A percentile compares a stretch with the other conserved stretches of the same genome.
Evolutionary conservation across 2,888 invertebrate genomes (phyloP).

Genomic region (Yponomeuta sedellus): DNA sequence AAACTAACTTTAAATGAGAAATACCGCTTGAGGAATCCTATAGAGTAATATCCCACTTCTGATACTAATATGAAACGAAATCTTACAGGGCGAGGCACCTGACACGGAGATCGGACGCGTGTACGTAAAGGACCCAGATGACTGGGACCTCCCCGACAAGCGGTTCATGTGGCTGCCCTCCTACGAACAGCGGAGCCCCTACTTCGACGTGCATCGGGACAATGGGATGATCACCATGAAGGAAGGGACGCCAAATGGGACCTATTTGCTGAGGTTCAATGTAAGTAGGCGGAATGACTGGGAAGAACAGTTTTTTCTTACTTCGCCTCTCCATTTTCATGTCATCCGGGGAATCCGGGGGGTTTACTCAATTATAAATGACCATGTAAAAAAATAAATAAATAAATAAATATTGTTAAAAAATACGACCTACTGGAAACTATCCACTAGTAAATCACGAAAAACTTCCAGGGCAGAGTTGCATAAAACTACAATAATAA

Average conservation of each 20-base stretch:
- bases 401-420: no score
- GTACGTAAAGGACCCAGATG: constrained; percentile 95
- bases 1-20: no score
- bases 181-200: constrained; percentile 69
- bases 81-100: constrained; percentile 81
- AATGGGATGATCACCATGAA: constrained; percentile 94
- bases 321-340: no score
- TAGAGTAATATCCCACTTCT: not conserved
- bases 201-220: constrained; percentile 83
- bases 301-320: no score
- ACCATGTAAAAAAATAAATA: no score
- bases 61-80: not conserved
- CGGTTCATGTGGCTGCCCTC: constrained; percentile 83
- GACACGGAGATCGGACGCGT: constrained; percentile 92
- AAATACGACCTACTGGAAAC: no score
- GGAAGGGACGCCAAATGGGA: constrained; percentile 83
- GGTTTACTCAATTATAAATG: no score
- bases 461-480: no score
- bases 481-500: no score
- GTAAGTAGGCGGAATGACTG: constrained; percentile 57
- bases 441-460: no score
- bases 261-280: constrained; percentile 84
- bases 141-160: constrained; percentile 97
- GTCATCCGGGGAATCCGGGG: no score
- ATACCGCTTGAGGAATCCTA: not conserved